A percentile compares a stretch with the other conserved stretches of the same genome.
phyloP scores from a whole-genome alignment of 2,113 vertebrate species.

The Raja brachyura region DNA sequence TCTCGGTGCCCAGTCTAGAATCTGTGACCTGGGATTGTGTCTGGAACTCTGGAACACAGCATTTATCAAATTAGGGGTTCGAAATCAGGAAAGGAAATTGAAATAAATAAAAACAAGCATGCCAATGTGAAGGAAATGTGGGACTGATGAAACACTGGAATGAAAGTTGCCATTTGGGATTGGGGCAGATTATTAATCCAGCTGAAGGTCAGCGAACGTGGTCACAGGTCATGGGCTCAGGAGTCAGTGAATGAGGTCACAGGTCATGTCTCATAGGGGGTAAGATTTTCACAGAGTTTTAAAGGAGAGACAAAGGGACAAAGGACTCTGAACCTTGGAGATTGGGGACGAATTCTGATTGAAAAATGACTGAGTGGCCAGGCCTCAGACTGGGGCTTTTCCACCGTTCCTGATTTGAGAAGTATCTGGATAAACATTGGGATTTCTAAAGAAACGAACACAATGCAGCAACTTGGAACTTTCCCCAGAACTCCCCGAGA shows the following conservation, averaged over 20 bases:
- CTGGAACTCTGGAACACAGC: no score
- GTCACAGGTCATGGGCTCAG: no score
- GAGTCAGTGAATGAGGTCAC: no score
- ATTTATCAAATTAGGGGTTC: neutral
- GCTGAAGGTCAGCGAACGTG: no score
- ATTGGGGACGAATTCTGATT: neutral
- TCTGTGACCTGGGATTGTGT: neutral
- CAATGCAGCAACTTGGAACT: neutral
- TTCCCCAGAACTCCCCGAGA: conserved; percentile 14
- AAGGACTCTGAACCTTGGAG: neutral
- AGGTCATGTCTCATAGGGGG: no score
- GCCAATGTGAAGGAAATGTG: neutral
- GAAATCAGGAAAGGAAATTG: neutral
- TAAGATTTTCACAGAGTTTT: neutral
- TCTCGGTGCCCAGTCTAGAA: neutral
- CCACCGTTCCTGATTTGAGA: neutral
- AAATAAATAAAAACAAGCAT: neutral
- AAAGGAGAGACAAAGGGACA: neutral
- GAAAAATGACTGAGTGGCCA: neutral
- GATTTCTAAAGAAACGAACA: neutral
- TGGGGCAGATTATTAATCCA: neutral
- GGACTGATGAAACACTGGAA: neutral
- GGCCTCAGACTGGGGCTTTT: neutral
- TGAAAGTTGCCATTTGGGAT: neutral
- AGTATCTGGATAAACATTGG: neutral